Base-by-base conservation (phyloP, 2,113 vertebrate species). In the Ciconia stormi region DNA sequence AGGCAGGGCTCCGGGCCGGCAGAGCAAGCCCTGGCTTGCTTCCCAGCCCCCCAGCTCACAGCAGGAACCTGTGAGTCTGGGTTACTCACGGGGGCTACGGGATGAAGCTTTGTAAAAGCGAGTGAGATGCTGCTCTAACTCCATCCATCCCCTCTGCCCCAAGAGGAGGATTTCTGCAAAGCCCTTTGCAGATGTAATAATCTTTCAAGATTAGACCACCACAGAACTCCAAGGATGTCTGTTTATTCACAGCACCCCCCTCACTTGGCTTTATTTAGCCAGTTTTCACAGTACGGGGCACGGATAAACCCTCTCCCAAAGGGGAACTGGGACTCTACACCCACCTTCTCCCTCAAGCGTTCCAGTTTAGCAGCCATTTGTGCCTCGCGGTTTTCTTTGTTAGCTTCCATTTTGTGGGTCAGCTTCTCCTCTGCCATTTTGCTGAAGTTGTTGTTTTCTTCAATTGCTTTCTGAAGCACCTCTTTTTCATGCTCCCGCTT, bases 401-500 rank as follows among this genome's bases (percentile, higher is more conserved):
- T 99, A 15, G 99, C 98, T 98, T 99, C 99, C 99, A 99, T 99
- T 98, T 99, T 99, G 96, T 99, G 98, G 97, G 98, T 99, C 93
- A 99, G 98, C 77, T 99, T 99, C 97, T 99, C 99, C 85, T 99
- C 98, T 38, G 99, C 98, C 98, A 98, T 99, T 97, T 99, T 99
- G 96, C 99, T 99, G 93, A 99, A 99, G 96, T 99, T 99, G 98
- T 98, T 98, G 96, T 98, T 99, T 79, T 99, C 99, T 73, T 99
- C 99, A 13, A 99, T 98, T 10, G 99, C 99, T 97, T 99, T 99
- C 95, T 99, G 99, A 38, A 99, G 98, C 96, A 99, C 99, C 89
- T 99, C 99, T 70, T 99, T 99, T 96, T 99, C 99, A 1, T 99
- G 99, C 97, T 99, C 99, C 44, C 99, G 96, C 87, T 99, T 99